A percentile compares a stretch with the other conserved stretches of the same genome.
These are phyloP conservation scores for Aleiodes alternator DNA, from an alignment of 2,888 invertebrate genomes.

Conservation along the genomic window DNA sequence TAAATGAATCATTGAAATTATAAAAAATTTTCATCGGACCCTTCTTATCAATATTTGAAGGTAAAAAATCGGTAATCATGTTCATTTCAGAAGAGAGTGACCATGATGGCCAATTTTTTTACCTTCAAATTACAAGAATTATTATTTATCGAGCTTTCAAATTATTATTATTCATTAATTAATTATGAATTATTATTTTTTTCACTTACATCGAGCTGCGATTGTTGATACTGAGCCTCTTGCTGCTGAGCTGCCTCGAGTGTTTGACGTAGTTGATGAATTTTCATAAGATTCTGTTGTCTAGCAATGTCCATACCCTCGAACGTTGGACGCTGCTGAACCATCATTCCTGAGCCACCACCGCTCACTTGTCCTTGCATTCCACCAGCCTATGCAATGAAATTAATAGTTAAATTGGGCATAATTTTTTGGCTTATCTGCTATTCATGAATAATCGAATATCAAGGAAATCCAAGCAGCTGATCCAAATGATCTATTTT, in stretches of 20 bases:
- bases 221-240: conserved; percentile 19
- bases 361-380: conserved; percentile 67
- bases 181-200: conserved; percentile 10
- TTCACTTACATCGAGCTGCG: conserved; percentile 79
- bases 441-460: too few relatives aligned
- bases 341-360: conserved; percentile 63
- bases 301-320: conserved; percentile 84
- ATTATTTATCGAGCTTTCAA: background rate
- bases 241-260: conserved; percentile 88
- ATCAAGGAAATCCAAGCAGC: too few relatives aligned
- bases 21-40: conserved; percentile 2
- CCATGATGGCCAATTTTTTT: too few relatives aligned
- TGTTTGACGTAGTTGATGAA: conserved; percentile 85
- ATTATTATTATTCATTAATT: too few relatives aligned
- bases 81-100: too few relatives aligned
- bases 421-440: too few relatives aligned
- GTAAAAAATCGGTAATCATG: too few relatives aligned
- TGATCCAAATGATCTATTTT: too few relatives aligned
- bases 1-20: conserved; percentile 44
- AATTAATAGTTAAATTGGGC: background rate
- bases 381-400: conserved; percentile 59
- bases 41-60: background rate
- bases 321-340: conserved; percentile 73
- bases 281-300: conserved; percentile 87
- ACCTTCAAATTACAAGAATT: too few relatives aligned